phyloP scores from a whole-genome alignment of 2,888 invertebrate species.

The Euplagia quadripunctaria region DNA sequence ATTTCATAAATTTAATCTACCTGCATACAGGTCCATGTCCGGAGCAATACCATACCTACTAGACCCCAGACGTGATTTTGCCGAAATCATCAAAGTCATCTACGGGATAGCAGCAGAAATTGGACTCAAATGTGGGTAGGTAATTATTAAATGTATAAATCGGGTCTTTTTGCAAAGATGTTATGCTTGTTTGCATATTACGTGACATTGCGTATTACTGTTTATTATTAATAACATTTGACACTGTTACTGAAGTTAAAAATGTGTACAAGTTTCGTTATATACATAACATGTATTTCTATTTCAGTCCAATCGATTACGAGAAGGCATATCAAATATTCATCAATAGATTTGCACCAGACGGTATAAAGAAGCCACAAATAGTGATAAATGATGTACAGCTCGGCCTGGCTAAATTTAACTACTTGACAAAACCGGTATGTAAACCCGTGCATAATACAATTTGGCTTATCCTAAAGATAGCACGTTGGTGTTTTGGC shows the following conservation, averaged over 20 bases:
- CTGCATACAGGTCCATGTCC: background rate
- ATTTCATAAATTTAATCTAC: too few species aligned
- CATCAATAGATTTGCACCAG: background rate
- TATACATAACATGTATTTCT: background rate
- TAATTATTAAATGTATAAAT: too few species aligned
- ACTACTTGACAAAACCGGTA: background rate
- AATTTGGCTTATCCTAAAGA: background rate
- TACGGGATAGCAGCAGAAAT: background rate
- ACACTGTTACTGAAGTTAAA: too few species aligned
- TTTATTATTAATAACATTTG: background rate
- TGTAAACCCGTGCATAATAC: background rate
- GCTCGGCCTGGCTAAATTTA: background rate
- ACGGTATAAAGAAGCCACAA: background rate
- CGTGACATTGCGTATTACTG: background rate
- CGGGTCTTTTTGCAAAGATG: too few species aligned
- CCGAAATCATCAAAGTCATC: background rate
- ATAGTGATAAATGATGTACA: background rate
- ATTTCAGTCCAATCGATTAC: background rate
- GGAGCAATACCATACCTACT: background rate
- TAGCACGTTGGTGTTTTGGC: background rate
- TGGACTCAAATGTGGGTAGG: too few species aligned
- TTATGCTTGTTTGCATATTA: background rate
- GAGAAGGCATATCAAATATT: background rate
- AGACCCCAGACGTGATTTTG: conserved; percentile 4
- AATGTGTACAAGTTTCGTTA: too few species aligned